Percentiles rank a stretch among this genome's conserved stretches.
phyloP scores from a whole-genome alignment of 2,888 invertebrate genomes.

The Caenorhabditis sp. region DNA sequence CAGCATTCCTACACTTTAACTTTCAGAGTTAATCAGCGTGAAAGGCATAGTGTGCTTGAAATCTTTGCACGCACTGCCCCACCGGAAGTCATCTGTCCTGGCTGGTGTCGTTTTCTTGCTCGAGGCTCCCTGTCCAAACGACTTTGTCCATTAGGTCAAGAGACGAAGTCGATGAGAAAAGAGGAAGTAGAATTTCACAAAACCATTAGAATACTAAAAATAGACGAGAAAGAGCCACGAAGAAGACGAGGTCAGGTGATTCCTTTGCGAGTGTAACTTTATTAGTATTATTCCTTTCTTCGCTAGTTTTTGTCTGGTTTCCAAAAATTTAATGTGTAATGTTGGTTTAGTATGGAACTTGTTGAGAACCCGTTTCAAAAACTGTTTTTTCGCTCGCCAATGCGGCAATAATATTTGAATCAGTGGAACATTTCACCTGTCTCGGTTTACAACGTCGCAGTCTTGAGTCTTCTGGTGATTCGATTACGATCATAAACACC shows the following conservation, averaged over 20 bases:
- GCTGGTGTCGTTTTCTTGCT: neutral
- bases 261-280: neutral
- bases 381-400: neutral
- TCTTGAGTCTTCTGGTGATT: neutral
- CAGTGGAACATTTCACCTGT: neutral
- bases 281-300: neutral
- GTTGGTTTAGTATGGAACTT: neutral
- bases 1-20: no score
- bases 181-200: neutral
- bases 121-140: neutral
- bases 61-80: no score
- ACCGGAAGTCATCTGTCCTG: neutral
- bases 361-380: constrained; percentile 10
- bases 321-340: neutral
- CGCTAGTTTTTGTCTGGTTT: neutral
- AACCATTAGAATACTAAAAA: neutral
- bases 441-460: constrained; percentile 15
- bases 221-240: neutral
- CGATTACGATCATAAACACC: constrained; percentile 45
- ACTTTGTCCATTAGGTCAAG: neutral
- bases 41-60: no score
- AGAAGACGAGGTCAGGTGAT: neutral
- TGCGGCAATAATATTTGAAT: neutral
- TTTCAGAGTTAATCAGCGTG: no score
- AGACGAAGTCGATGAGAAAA: neutral